phyloP scores from a whole-genome alignment of 2,113 vertebrate species.

The Camelus dromedarius region DNA sequence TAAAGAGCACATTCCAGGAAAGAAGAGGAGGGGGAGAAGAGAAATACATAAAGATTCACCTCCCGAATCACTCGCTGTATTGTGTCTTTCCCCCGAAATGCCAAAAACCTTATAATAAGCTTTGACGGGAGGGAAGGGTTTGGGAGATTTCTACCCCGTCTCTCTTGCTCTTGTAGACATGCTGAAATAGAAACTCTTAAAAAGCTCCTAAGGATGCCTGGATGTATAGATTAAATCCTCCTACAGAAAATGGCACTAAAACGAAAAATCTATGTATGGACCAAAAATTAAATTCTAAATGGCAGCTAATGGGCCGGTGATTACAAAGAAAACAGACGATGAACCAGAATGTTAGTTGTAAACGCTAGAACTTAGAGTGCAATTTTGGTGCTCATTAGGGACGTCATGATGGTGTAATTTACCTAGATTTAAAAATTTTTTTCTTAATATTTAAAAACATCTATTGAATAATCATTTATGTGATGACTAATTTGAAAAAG shows the following conservation, averaged over 20 bases:
- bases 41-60: conserved; percentile 21
- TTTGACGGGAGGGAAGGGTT: neutral
- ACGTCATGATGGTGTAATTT: neutral
- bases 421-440: neutral
- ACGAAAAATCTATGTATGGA: neutral
- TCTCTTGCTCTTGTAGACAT: neutral
- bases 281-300: conserved; percentile 19
- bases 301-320: neutral
- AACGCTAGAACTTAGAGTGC: neutral
- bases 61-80: neutral
- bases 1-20: conserved; percentile 8
- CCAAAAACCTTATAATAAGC: neutral
- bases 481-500: neutral
- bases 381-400: neutral
- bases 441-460: conserved; percentile 11
- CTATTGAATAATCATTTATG: conserved; percentile 10
- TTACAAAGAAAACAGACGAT: conserved; percentile 37
- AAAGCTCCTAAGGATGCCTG: neutral
- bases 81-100: conserved; percentile 31
- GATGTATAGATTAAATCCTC: neutral
- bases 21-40: neutral
- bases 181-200: conserved; percentile 31
- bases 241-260: neutral
- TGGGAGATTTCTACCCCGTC: neutral
- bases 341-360: neutral